These are phyloP conservation scores for Geopemphigus sp. DNA, from an alignment of 1,140 invertebrate species.

Conservation along the genomic window DNA sequence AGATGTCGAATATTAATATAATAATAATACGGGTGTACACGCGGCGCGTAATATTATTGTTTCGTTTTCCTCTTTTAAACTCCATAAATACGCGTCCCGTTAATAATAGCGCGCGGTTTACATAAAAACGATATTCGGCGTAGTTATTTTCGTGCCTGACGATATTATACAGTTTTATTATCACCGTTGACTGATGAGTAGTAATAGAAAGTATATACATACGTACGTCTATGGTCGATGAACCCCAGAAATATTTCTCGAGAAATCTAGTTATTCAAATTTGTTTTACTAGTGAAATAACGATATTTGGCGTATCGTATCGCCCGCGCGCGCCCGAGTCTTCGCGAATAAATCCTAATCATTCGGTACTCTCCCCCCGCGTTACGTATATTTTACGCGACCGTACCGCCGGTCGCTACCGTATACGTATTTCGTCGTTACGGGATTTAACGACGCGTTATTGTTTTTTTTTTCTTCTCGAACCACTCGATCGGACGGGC, in stretches of 20 bases:
- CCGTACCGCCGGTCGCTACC: neutral
- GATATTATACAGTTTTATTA: neutral
- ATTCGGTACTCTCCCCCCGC: too few species aligned
- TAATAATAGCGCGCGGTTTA: too few species aligned
- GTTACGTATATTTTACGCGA: too few species aligned
- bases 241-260: constrained; percentile 42
- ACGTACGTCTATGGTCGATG: constrained; percentile 33
- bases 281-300: neutral
- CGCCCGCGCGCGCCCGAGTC: neutral
- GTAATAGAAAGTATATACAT: neutral
- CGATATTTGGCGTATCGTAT: neutral
- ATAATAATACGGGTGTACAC: neutral
- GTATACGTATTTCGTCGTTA: neutral
- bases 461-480: neutral
- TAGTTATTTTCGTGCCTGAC: neutral
- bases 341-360: constrained; percentile 35
- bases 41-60: neutral
- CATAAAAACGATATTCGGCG: too few species aligned
- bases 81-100: neutral
- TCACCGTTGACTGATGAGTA: constrained; percentile 22
- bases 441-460: neutral
- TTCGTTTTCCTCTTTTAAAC: neutral
- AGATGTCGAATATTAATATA: neutral
- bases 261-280: constrained; percentile 47
- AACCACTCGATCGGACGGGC: constrained; percentile 35